Conservation (phyloP, 2,888 invertebrate genomes). For the Dolomedes plantarius region DNA sequence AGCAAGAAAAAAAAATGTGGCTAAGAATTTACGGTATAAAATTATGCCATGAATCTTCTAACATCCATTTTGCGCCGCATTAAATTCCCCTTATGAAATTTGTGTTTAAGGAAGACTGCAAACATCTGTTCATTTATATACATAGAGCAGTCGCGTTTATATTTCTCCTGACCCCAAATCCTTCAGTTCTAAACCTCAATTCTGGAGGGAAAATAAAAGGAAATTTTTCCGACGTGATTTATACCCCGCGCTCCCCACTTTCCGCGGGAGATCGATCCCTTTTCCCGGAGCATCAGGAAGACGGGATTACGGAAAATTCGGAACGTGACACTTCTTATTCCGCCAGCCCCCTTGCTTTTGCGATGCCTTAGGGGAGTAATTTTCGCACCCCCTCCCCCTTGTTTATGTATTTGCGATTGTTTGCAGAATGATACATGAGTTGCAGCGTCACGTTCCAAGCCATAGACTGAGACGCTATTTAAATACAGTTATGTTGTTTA, state of each 20-base stretch:
- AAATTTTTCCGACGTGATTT: slow-evolving; percentile 61
- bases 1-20: no score
- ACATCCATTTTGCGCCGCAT: no score
- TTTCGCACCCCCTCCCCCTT: slow-evolving; percentile 32
- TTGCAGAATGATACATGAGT: neutral
- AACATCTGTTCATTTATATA: neutral
- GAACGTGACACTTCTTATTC: slow-evolving; percentile 71
- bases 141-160: slow-evolving; percentile 7
- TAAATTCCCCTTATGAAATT: neutral
- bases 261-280: slow-evolving; percentile 15
- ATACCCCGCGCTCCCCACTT: slow-evolving; percentile 34
- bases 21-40: no score
- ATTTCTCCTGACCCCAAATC: slow-evolving; percentile 5
- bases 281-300: slow-evolving; percentile 59
- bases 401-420: slow-evolving; percentile 13
- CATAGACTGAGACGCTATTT: slow-evolving; percentile 4
- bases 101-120: neutral
- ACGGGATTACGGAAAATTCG: slow-evolving; percentile 68
- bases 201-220: slow-evolving; percentile 41
- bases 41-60: no score
- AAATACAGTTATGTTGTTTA: neutral
- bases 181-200: slow-evolving; percentile 9
- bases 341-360: neutral
- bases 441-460: slow-evolving; percentile 4
- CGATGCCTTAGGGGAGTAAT: slow-evolving; percentile 60